phyloP scores from a whole-genome alignment of 2,113 vertebrate genomes.

The Myodes glareolus region DNA sequence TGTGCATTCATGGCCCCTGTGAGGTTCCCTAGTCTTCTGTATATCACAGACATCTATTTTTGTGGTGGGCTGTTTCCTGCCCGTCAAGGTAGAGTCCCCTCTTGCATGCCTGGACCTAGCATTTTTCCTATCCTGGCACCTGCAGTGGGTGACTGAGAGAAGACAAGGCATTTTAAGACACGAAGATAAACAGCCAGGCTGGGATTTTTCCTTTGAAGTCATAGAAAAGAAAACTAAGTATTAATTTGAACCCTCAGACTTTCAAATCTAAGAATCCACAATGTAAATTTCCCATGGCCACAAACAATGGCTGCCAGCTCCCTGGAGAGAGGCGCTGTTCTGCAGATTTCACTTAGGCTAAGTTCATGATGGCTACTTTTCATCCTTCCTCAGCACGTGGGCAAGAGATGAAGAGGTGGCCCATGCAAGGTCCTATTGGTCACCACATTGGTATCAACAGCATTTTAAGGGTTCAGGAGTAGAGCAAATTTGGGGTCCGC shows the following conservation, averaged over 20 bases:
- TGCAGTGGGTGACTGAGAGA: not conserved
- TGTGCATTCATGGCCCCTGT: not conserved
- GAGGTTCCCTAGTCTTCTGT: not conserved
- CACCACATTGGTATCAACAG: not conserved
- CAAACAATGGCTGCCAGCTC: not conserved
- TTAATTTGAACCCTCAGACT: conserved; percentile 78
- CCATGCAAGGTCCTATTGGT: not conserved
- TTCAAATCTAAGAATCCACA: conserved; percentile 70
- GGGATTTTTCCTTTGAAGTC: conserved; percentile 2
- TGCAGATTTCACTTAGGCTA: conserved; percentile 46
- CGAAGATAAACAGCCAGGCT: conserved; percentile 65
- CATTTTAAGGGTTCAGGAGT: not conserved
- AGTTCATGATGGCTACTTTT: conserved; percentile 62
- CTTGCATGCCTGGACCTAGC: rapidly evolving
- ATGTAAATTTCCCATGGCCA: conserved; percentile 64
- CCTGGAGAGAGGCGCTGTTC: conserved; percentile 59
- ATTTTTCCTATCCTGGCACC: not conserved
- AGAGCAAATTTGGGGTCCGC: not conserved
- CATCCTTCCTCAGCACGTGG: not conserved
- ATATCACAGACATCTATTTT: not conserved
- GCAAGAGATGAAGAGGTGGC: not conserved
- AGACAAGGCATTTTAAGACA: conserved; percentile 81
- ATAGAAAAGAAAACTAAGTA: conserved; percentile 70
- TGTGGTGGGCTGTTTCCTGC: not conserved
- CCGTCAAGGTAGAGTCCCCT: not conserved